Conservation (phyloP, 2,113 vertebrate species). For the Columbina picui region DNA sequence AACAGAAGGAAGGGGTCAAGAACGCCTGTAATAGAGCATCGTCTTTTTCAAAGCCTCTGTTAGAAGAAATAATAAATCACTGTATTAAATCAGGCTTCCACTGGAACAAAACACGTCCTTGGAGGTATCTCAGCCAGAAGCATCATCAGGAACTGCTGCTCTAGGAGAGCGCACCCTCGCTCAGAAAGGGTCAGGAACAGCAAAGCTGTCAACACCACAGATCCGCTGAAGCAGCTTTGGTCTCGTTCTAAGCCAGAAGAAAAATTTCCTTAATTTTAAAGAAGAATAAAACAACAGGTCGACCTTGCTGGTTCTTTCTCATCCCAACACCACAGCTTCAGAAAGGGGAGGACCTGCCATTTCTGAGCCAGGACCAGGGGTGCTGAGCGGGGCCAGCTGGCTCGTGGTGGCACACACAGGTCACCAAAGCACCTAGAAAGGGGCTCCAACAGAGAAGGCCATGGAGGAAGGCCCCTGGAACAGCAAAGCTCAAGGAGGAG, state of each 20-base stretch:
- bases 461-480: not conserved
- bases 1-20: not conserved
- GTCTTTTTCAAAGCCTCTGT: not conserved
- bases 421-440: not conserved
- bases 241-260: not conserved
- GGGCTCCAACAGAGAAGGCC: not conserved
- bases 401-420: fast-evolving
- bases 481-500: not conserved
- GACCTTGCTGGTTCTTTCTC: not conserved
- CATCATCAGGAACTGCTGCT: not conserved
- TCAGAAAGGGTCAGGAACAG: not conserved
- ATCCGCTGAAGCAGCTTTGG: not conserved
- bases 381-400: not conserved
- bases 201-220: not conserved
- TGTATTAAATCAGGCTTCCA: not conserved
- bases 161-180: not conserved
- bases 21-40: not conserved
- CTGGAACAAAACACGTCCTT: not conserved
- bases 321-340: not conserved
- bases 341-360: not conserved
- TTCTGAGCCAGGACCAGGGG: not conserved
- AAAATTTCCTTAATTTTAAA: not conserved
- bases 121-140: not conserved
- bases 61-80: not conserved
- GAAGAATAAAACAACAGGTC: not conserved